Evolutionary conservation across 2,797 vertebrate genomes (phyloP).

Genomic region (Typhlichthys eigenmanni): DNA sequence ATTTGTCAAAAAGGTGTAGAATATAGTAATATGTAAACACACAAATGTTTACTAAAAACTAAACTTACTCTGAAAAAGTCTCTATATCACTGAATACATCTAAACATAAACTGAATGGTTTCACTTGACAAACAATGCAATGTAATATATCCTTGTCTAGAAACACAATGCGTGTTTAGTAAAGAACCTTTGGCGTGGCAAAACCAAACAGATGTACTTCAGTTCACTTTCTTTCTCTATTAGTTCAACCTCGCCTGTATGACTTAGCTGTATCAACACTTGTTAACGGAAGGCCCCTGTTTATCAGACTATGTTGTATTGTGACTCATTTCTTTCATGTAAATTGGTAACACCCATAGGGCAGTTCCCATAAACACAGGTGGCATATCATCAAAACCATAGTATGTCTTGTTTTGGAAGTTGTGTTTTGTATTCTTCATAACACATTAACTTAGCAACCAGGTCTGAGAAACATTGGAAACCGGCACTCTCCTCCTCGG

Average conservation of each 20-base stretch:
- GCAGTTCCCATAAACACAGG: conserved; percentile 31
- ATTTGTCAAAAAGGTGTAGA: no score
- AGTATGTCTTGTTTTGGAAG: conserved; percentile 21
- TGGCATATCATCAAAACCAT: conserved; percentile 13
- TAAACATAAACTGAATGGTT: neutral
- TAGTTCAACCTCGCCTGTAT: conserved; percentile 8
- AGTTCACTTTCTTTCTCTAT: neutral
- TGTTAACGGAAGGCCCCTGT: neutral
- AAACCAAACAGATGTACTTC: conserved; percentile 20
- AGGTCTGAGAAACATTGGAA: neutral
- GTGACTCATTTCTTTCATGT: conserved; percentile 11
- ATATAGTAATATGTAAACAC: no score
- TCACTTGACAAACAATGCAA: neutral
- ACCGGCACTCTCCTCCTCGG: neutral
- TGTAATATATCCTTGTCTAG: neutral
- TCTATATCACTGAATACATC: no score
- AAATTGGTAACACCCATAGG: conserved; percentile 6
- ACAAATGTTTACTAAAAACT: no score
- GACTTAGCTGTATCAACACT: conserved; percentile 22
- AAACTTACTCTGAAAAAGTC: no score
- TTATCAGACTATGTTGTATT: conserved; percentile 35
- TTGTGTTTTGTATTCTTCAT: neutral
- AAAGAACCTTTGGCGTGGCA: conserved; percentile 2
- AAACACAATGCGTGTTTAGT: neutral
- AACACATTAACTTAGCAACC: neutral